Evolutionary conservation across 2,113 vertebrate species (phyloP), one percentile per base, ranked within the genome.

Genomic region (Phalacrocorax pelagicus): DNA sequence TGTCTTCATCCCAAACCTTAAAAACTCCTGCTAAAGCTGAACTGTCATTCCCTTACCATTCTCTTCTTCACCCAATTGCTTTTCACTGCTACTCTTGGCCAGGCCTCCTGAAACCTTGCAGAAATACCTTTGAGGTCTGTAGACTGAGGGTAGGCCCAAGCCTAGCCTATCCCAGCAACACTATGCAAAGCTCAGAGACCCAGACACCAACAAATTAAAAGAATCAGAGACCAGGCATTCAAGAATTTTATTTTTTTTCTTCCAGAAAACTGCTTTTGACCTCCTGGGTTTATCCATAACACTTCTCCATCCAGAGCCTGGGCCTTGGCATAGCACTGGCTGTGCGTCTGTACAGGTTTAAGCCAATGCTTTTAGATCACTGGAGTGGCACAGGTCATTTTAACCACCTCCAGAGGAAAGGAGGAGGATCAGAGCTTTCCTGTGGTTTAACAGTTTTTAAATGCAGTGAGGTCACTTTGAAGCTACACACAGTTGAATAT

Each of bases 401-500:
- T 61, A 62, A 81, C 21, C 9, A 2, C 58, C 57, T 85, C 22
- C 36, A 63, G 42, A 62, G 27, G 27, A 82, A 73, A 87, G 55
- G 65, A 42, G 24, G 21, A 71, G 38, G 42, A 79, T 15, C 65
- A 90, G 61, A 79, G 38, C 22, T 44, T 73, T 69, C 34, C 58
- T 57, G 44, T 73, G 20, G 24, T 23, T 51, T 55, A n/a, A 6
- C 15, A 44, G 36, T 15, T 92, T 81, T 55, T 52, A 57, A 57
- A 89, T 62, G 30, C 46, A 52, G 18, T 78, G 19, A 58, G 13
- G 30, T 52, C 65, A 78, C 23, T 73, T 23, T 84, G 78, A 87
- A 93, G 73, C 55, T 42, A 36, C 85, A 18, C 21, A 11, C 0
- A 0, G 27, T 4, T 73, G 24, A 23, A 38, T 1, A 0, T 24